Percentiles rank a stretch among this genome's conserved stretches.
These are phyloP conservation scores for Calidris pugnax DNA, from an alignment of 2,113 vertebrate species.

Conservation along the genomic window DNA sequence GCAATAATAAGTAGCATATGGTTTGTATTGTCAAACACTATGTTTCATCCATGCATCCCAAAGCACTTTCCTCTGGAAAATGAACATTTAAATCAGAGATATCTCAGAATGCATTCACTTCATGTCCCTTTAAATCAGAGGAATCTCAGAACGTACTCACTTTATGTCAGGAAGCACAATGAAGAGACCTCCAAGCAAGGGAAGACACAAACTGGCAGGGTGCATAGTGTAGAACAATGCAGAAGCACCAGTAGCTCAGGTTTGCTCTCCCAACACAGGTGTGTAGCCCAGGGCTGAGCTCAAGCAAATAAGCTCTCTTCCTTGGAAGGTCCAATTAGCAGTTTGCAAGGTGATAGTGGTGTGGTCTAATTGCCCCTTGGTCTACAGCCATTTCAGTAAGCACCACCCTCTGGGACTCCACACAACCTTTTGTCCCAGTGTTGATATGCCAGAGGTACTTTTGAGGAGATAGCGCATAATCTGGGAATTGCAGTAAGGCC, in stretches of 20 bases:
- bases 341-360: neutral
- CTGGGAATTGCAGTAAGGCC: neutral
- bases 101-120: neutral
- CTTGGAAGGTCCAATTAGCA: neutral
- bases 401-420: neutral
- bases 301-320: neutral
- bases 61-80: neutral
- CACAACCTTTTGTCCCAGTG: neutral
- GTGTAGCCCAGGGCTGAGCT: neutral
- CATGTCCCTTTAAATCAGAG: neutral
- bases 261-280: neutral
- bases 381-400: neutral
- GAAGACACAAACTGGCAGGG: neutral
- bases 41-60: neutral
- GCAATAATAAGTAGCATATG: neutral
- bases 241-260: neutral
- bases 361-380: neutral
- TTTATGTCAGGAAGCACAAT: neutral
- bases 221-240: neutral
- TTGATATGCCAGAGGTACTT: neutral
- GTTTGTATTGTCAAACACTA: neutral
- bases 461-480: neutral
- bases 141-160: neutral
- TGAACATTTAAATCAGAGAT: neutral
- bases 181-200: neutral